Evolutionary conservation across 2,888 invertebrate species (phyloP).

Genomic region (Dendrolimus houi): DNA sequence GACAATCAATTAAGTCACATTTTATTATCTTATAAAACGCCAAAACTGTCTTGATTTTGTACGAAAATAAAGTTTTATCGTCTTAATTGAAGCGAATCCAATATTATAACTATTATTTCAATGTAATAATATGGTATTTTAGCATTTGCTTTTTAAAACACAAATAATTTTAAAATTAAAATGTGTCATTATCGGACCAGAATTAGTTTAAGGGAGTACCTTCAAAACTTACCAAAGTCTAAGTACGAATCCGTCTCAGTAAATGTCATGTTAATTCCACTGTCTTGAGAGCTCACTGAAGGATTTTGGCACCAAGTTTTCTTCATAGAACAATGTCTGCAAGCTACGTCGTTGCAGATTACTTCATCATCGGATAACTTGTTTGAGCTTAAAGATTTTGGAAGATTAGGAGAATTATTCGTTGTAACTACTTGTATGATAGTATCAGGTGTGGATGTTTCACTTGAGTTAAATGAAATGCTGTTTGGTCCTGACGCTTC

Average conservation of each 20-base stretch:
- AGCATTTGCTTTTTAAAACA: no score
- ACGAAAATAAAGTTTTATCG: no score
- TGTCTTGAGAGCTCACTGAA: slow-evolving; percentile 85
- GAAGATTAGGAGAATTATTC: slow-evolving; percentile 54
- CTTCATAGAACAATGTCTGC: slow-evolving; percentile 67
- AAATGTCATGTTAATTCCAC: slow-evolving; percentile 85
- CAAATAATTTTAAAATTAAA: no score
- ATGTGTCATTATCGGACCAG: no score
- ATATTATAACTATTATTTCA: no score
- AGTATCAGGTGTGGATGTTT: slow-evolving; percentile 70
- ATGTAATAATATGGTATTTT: no score
- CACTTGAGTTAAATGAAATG: slow-evolving; percentile 70
- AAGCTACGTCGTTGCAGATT: slow-evolving; percentile 55
- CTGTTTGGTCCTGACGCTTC: slow-evolving; percentile 63
- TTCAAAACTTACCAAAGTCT: slow-evolving; percentile 52
- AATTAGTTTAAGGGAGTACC: no score
- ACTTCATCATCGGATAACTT: slow-evolving; percentile 78
- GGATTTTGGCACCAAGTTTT: slow-evolving; percentile 80
- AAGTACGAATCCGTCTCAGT: slow-evolving; percentile 80
- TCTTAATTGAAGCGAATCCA: no score
- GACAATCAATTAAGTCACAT: no score
- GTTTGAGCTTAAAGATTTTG: slow-evolving; percentile 74
- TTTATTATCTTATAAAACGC: no score
- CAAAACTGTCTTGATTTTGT: no score
- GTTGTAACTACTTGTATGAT: slow-evolving; percentile 67